Evolutionary conservation across 2,113 vertebrate genomes (phyloP), one percentile per base, ranked within the genome.

Genomic region (Seriola quinqueradiata): DNA sequence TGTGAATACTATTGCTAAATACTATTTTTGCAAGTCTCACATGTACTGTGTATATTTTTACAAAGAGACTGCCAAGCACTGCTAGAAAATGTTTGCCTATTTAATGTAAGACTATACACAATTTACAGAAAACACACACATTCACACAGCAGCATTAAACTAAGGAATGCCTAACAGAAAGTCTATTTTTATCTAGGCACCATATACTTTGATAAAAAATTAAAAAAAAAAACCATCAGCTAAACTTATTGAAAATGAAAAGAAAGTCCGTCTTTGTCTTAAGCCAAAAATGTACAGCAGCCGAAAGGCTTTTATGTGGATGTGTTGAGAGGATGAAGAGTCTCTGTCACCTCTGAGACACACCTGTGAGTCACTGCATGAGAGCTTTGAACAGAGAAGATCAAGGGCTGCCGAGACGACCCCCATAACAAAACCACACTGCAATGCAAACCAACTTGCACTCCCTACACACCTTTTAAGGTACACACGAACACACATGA

Each of bases 1-100:
- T 92, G 89, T 93, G 88, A 90, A 91, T 80, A 87, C 91, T 93
- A 94, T 94, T 94, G 93, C 93, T 94, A 92, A 93, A 92, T 92
- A 94, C 92, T 84, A 87, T 83, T 85, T 87, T 90, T 89, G 82
- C 87, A 77, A 85, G 82, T 91, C 84, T 93, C 89, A 80, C 77
- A 59, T 84, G 55, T 84, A 87, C 73, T 76, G 71, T 73, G 32
- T 87, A 84, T 85, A 77, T 85, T 87, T 89, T 89, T 74, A 86
- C 66, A 87, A 88, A 88, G 87, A 90, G 86, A 89, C 87, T 69
- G 84, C 82, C 44, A 88, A 86, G 81, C 77, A 79, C 79, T 79
- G 82, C 77, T 90, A 84, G 68, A 90, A 91, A 91, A 87, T 34
- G 44, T 77, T 70, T 69, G 48, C 32, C 54, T 48, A 79, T 83